Percentiles rank a stretch among this genome's conserved stretches.
Evolutionary conservation across 2,888 invertebrate species (phyloP).

Genomic region (Boloria selene): DNA sequence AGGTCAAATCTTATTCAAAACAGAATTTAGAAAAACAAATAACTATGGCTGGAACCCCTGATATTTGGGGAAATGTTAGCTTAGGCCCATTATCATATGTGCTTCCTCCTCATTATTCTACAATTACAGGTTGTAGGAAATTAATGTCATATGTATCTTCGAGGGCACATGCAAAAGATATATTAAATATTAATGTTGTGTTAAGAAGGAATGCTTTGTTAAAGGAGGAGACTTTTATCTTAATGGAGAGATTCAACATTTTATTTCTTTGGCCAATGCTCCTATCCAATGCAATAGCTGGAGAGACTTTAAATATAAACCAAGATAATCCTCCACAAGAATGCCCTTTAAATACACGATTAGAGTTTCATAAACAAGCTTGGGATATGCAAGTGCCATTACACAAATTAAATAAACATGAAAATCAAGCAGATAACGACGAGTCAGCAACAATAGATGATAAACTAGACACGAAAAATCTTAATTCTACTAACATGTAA

Average conservation of each 20-base stretch:
- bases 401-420: no score
- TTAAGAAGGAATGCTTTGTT: slow-evolving; percentile 50
- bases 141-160: slow-evolving; percentile 51
- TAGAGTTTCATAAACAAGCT: neutral
- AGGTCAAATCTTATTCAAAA: slow-evolving; percentile 63
- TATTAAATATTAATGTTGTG: slow-evolving; percentile 46
- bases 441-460: neutral
- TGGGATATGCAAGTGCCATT: no score
- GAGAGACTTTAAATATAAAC: slow-evolving; percentile 9
- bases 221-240: slow-evolving; percentile 47
- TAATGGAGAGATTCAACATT: slow-evolving; percentile 58
- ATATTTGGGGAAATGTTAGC: slow-evolving; percentile 58
- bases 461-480: slow-evolving; percentile 4
- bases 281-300: slow-evolving; percentile 50
- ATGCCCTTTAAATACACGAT: slow-evolving; percentile 11
- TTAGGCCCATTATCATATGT: slow-evolving; percentile 50
- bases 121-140: slow-evolving; percentile 62
- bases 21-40: slow-evolving; percentile 44
- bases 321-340: slow-evolving; percentile 1
- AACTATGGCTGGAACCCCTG: slow-evolving; percentile 44
- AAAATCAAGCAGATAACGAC: slow-evolving; percentile 7
- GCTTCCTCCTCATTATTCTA: slow-evolving; percentile 63
- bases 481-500: neutral
- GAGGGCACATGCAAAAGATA: slow-evolving; percentile 34
- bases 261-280: slow-evolving; percentile 67